Evolutionary conservation across 2,113 vertebrate genomes (phyloP).

Genomic region (Drymodes brunneopygia): DNA sequence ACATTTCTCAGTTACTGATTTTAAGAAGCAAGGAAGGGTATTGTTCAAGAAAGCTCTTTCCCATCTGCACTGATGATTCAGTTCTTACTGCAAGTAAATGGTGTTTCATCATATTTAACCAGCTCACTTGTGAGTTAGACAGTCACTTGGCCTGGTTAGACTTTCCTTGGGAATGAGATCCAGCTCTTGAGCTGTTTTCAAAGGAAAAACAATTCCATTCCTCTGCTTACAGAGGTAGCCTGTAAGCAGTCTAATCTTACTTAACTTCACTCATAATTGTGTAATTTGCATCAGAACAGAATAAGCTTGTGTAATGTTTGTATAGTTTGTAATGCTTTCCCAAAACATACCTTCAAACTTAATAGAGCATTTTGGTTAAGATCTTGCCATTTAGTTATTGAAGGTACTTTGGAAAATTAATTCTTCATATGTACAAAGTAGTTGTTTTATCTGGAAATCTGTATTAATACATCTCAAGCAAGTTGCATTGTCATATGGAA

Average conservation of each 20-base stretch:
- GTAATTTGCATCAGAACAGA: not conserved
- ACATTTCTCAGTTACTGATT: not conserved
- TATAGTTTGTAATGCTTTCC: not conserved
- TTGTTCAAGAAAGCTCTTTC: not conserved
- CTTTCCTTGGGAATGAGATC: not conserved
- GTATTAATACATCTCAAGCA: not conserved
- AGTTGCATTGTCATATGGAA: not conserved
- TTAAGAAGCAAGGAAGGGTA: not conserved
- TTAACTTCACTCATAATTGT: not conserved
- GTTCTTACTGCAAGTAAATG: not conserved
- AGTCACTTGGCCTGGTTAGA: not conserved
- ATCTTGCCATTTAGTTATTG: not conserved
- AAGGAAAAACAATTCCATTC: not conserved
- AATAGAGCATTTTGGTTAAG: not conserved
- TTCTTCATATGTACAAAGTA: not conserved
- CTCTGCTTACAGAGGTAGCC: not conserved
- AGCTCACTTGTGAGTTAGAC: not conserved
- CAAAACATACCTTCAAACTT: not conserved
- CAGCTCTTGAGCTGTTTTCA: not conserved
- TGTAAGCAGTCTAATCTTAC: not conserved
- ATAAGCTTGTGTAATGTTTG: not conserved
- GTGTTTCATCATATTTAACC: not conserved
- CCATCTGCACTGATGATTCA: accelerated
- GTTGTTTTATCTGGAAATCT: not conserved
- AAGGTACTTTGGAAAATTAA: not conserved